These are phyloP conservation scores for Thinocorus orbignyianus DNA, from an alignment of 2,113 vertebrate species.

Conservation along the genomic window DNA sequence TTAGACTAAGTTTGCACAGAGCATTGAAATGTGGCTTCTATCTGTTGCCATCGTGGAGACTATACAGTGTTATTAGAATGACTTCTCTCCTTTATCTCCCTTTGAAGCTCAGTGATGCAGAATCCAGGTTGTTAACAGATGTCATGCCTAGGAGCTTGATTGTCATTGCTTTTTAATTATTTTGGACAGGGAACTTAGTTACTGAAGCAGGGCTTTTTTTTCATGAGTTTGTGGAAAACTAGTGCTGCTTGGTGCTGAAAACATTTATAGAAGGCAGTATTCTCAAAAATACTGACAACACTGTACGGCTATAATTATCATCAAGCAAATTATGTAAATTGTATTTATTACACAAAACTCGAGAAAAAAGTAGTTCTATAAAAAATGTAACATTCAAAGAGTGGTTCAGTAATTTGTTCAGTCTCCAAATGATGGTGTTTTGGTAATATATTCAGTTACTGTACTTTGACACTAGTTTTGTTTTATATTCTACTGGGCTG, in stretches of 20 bases:
- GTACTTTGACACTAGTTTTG: not conserved
- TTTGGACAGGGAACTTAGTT: not conserved
- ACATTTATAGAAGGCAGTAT: not conserved
- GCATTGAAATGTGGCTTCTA: not conserved
- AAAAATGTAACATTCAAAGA: conserved; percentile 25
- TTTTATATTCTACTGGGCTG: not conserved
- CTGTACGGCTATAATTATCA: not conserved
- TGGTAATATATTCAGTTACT: not conserved
- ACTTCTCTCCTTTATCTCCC: not conserved
- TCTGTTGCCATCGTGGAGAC: not conserved
- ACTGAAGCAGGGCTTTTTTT: not conserved
- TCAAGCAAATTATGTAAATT: not conserved
- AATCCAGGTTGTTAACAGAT: not conserved
- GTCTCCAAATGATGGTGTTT: not conserved
- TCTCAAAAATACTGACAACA: not conserved
- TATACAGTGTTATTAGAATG: not conserved
- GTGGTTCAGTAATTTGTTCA: not conserved
- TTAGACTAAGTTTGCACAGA: not conserved
- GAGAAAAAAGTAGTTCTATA: not conserved
- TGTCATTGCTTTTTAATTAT: not conserved
- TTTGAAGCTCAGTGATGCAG: not conserved
- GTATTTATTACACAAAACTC: conserved; percentile 27
- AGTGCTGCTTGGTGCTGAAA: not conserved
- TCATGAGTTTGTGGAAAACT: not conserved
- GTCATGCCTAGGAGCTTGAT: not conserved